phyloP scores from a whole-genome alignment of 1,140 invertebrate genomes.

The Pachyrhynchus sulphureomaculatus region DNA sequence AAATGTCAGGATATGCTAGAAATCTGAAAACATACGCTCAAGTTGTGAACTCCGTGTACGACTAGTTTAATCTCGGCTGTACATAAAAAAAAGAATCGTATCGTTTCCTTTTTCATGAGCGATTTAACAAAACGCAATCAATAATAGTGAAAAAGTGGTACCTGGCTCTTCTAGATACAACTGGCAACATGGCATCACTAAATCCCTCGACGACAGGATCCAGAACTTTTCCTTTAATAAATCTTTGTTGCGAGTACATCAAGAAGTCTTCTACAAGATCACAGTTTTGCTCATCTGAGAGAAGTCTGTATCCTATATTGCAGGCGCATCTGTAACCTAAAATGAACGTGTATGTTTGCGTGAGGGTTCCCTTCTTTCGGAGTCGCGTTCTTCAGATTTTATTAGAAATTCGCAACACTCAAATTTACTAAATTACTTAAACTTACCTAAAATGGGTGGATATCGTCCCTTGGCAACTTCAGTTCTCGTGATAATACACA shows the following conservation, averaged over 20 bases:
- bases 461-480: slow-evolving; percentile 55
- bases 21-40: too few relatives aligned
- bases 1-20: background rate
- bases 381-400: background rate
- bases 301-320: slow-evolving; percentile 82
- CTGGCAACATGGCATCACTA: slow-evolving; percentile 89
- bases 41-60: too few relatives aligned
- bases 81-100: too few relatives aligned
- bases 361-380: background rate
- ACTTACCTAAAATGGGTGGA: slow-evolving; percentile 21
- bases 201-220: slow-evolving; percentile 88
- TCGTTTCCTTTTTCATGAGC: too few relatives aligned
- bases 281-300: slow-evolving; percentile 79
- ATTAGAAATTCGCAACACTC: too few relatives aligned
- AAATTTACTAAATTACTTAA: too few relatives aligned
- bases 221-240: slow-evolving; percentile 92
- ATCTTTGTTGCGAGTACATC: slow-evolving; percentile 95
- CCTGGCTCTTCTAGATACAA: slow-evolving; percentile 80
- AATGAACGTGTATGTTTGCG: too few relatives aligned
- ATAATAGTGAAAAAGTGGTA: too few relatives aligned
- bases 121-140: too few relatives aligned
- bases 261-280: slow-evolving; percentile 87
- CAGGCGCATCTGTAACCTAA: slow-evolving; percentile 90
- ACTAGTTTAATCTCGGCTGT: too few relatives aligned
- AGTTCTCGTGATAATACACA: slow-evolving; percentile 90